Percentiles rank a stretch among this genome's conserved stretches.
Conservation (phyloP, 2,888 invertebrate genomes). For the Icerya purchasi region DNA sequence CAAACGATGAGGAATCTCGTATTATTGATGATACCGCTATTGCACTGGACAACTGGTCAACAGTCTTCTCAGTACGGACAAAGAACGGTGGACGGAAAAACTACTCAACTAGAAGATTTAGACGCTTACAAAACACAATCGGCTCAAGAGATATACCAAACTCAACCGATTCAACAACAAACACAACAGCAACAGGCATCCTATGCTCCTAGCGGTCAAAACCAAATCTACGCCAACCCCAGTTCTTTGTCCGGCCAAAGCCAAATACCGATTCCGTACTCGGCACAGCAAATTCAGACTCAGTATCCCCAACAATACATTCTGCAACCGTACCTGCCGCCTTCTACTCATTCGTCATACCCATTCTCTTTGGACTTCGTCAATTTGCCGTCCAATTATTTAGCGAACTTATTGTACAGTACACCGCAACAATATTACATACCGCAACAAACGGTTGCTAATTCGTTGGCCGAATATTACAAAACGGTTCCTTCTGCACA, state of each 20-base stretch:
- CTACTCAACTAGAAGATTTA: not conserved
- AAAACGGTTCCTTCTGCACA: not conserved
- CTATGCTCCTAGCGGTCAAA: not conserved
- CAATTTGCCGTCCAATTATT: not conserved
- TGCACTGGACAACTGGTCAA: not conserved
- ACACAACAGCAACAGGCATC: not conserved
- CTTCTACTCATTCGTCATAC: not conserved
- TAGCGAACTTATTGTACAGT: not conserved
- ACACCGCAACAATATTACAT: not conserved
- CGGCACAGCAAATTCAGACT: not conserved
- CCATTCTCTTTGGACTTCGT: not conserved
- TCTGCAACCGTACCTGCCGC: not conserved
- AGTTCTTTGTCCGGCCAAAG: not conserved
- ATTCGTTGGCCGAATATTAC: not conserved
- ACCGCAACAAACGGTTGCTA: not conserved
- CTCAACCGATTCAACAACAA: not conserved
- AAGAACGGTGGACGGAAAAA: not conserved
- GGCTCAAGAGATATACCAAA: not conserved
- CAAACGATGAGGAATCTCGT: not conserved
- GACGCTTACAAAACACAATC: not conserved
- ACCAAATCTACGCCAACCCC: not conserved
- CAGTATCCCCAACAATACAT: not conserved
- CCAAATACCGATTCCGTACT: not conserved
- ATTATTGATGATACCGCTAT: not conserved
- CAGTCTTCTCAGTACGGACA: not conserved